These are phyloP conservation scores for Crocidura indochinensis DNA, from an alignment of 2,797 vertebrate species.

Conservation along the genomic window DNA sequence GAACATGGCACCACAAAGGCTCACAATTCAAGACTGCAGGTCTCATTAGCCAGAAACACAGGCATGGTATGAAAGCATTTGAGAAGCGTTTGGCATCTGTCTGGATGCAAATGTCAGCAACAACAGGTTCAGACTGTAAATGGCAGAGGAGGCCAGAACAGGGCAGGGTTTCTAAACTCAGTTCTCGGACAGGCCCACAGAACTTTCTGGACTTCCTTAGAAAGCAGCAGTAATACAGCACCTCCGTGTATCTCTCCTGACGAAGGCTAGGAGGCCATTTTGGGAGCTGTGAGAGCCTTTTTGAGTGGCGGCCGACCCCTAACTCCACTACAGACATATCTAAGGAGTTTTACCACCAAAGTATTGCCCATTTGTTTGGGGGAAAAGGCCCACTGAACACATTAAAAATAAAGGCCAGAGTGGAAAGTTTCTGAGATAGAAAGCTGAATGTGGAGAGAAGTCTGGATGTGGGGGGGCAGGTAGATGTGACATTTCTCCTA, in stretches of 20 bases:
- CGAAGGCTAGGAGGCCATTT: background rate
- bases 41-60: fast-evolving
- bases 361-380: background rate
- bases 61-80: too few species aligned
- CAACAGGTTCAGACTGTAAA: background rate
- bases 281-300: background rate
- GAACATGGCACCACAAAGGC: background rate
- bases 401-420: background rate
- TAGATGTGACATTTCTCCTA: background rate
- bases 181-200: background rate
- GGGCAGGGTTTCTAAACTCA: background rate
- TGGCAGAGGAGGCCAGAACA: too few species aligned
- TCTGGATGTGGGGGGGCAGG: too few species aligned
- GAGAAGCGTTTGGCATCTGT: background rate
- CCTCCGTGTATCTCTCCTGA: background rate
- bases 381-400: background rate
- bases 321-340: background rate
- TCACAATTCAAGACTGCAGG: background rate
- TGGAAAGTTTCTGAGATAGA: background rate
- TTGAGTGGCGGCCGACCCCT: too few species aligned
- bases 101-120: background rate
- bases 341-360: background rate
- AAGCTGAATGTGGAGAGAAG: background rate
- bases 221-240: background rate
- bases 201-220: background rate